Evolutionary conservation across 2,888 invertebrate species (phyloP), one percentile per base, ranked within the genome.

Genomic region (Ornithoptera alexandrae): DNA sequence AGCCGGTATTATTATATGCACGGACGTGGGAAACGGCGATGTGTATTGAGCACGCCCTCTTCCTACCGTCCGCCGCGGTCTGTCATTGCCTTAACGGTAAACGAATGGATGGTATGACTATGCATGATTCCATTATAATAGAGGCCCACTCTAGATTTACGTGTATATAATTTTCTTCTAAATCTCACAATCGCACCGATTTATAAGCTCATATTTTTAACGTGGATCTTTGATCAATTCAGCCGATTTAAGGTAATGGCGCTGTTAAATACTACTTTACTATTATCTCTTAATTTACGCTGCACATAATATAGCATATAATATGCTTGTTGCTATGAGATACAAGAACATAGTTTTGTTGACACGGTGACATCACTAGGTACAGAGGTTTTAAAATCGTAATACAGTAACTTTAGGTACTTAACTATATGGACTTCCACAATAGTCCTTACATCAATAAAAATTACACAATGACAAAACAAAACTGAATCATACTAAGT

Each of bases 41-140:
- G 57, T 63, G 59, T 67, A 68, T 64, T 64, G 65, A 56, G 56
- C 53, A 46, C 59, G 59, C 56, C 62, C 67, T 39, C 63, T 65
- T 62, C 69, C 69, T 74, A 72, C 73, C 72, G 74, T 65, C 61
- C 63, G 65, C 57, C 66, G 73, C 72, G 75, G 80, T 79, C 82
- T 88, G 86, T 85, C 89, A 87, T 88, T 87, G 84, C 73, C 42
- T 59, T 89, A 90, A 89, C 90, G 89, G 90, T 86, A 86, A 73
- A 72, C 72, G 80, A 83, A 89, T 87, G 85, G 84, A 84, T 83
- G 80, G 81, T 85, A 89, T 89, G 90, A 89, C 90, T 84, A 73
- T 77, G 88, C 90, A 89, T 84, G 82, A 88, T 89, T 89, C 83
- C 81, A 84, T 82, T 77, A 85, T 88, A 86, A 88, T 88, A 84